These are phyloP conservation scores for Aleiodes sp. DNA, from an alignment of 1,140 invertebrate genomes.

Conservation along the genomic window DNA sequence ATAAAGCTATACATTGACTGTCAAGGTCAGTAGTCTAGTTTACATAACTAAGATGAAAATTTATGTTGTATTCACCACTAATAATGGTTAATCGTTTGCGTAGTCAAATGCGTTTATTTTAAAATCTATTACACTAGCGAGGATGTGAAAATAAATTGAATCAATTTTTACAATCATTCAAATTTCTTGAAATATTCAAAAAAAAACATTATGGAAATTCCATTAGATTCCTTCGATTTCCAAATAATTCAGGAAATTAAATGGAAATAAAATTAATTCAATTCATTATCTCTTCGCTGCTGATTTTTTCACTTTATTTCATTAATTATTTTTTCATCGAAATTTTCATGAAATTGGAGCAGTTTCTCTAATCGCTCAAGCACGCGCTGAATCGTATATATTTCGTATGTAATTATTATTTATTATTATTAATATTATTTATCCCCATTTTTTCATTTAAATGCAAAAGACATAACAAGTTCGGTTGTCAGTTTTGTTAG, in stretches of 20 bases:
- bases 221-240: neutral
- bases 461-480: constrained; percentile 64
- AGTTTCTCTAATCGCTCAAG: constrained; percentile 52
- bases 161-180: too few relatives aligned
- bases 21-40: constrained; percentile 60
- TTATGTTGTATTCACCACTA: constrained; percentile 57
- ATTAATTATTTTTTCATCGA: too few relatives aligned
- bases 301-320: too few relatives aligned
- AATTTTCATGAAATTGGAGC: constrained; percentile 55
- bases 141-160: too few relatives aligned
- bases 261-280: too few relatives aligned
- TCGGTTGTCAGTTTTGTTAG: constrained; percentile 63
- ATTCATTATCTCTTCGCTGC: too few relatives aligned
- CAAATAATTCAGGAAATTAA: neutral
- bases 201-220: neutral
- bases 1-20: constrained; percentile 64
- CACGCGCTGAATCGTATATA: too few relatives aligned
- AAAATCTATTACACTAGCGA: too few relatives aligned
- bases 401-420: too few relatives aligned
- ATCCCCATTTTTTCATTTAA: constrained; percentile 44
- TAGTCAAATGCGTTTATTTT: constrained; percentile 59
- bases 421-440: neutral
- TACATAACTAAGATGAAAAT: constrained; percentile 62
- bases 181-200: too few relatives aligned
- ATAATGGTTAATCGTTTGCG: constrained; percentile 57